Percentiles rank a stretch among this genome's conserved stretches.
These are phyloP conservation scores for Drosophila bocqueti DNA, from an alignment of 1,140 invertebrate species.

Conservation along the genomic window DNA sequence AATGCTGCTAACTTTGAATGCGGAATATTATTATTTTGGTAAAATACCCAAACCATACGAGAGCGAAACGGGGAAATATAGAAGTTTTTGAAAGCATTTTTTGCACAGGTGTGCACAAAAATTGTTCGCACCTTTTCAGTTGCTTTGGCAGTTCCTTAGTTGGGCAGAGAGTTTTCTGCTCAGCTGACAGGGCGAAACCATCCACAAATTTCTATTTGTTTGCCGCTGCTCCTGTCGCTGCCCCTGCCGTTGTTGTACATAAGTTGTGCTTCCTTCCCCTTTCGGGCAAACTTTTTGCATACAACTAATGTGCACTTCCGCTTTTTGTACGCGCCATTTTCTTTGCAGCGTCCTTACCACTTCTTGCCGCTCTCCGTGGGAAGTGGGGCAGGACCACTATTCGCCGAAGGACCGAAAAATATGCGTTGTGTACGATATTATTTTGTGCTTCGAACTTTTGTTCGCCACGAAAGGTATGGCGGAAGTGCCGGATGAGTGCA, in stretches of 20 bases:
- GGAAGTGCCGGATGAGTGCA: conserved; percentile 49
- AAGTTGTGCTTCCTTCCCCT: conserved; percentile 54
- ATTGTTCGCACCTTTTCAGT: conserved; percentile 68
- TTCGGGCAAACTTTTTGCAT: conserved; percentile 73
- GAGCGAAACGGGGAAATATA: conserved; percentile 49
- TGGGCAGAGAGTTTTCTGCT: conserved; percentile 51
- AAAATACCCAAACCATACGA: conserved; percentile 17
- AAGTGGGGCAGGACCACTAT: conserved; percentile 12
- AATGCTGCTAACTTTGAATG: conserved; percentile 68
- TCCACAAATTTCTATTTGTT: conserved; percentile 77
- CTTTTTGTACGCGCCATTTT: conserved; percentile 71
- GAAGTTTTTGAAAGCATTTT: conserved; percentile 78
- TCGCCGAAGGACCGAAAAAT: conserved; percentile 63
- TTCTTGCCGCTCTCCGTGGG: conserved; percentile 24
- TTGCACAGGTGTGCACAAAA: conserved; percentile 73
- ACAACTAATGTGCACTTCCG: conserved; percentile 80
- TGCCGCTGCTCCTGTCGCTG: conserved; percentile 43
- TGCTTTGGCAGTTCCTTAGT: conserved; percentile 52
- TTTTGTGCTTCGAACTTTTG: conserved; percentile 75
- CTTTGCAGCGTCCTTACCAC: conserved; percentile 50
- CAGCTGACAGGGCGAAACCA: conserved; percentile 66
- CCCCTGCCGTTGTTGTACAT: conserved; percentile 36
- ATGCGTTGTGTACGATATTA: conserved; percentile 74
- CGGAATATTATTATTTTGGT: conserved; percentile 52
- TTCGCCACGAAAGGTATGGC: conserved; percentile 42